These are phyloP conservation scores for Misgurnus anguillicaudatus DNA, from an alignment of 2,113 vertebrate species.

Conservation along the genomic window DNA sequence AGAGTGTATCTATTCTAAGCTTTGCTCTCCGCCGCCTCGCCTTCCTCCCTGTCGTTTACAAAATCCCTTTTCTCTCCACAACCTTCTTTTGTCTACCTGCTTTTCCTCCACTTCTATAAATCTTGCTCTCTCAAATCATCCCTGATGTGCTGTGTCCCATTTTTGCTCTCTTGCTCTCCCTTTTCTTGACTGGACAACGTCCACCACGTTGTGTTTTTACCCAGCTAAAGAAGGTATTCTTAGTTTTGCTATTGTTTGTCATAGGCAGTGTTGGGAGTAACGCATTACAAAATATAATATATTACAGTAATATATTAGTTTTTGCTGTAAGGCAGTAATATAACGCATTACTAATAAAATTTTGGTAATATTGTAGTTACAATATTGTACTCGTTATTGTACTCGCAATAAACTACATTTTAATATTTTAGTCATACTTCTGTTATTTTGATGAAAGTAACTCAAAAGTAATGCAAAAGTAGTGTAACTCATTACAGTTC, in stretches of 20 bases:
- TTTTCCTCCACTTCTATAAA: slow-evolving; percentile 64
- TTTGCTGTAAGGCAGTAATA: no score
- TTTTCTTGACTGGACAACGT: slow-evolving; percentile 40
- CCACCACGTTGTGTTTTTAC: background rate
- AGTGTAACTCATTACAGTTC: no score
- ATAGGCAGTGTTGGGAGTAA: no score
- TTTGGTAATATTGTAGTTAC: no score
- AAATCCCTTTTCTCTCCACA: slow-evolving; percentile 52
- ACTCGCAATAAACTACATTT: no score
- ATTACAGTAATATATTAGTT: no score
- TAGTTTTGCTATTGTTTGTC: slow-evolving; percentile 38
- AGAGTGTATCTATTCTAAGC: slow-evolving; percentile 80
- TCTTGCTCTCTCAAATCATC: slow-evolving; percentile 71
- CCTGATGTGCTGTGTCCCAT: slow-evolving; percentile 69
- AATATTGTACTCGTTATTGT: no score
- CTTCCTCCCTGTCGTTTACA: slow-evolving; percentile 56
- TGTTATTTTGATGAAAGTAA: no score
- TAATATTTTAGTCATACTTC: no score
- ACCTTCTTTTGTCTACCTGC: slow-evolving; percentile 53
- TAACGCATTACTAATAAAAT: no score
- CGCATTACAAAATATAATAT: no score
- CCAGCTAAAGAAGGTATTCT: background rate
- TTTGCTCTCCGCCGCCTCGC: slow-evolving; percentile 50
- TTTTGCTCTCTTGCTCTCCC: slow-evolving; percentile 50
- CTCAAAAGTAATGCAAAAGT: no score